Conservation (phyloP, 2,113 vertebrate genomes). For the Malurus melanocephalus region DNA sequence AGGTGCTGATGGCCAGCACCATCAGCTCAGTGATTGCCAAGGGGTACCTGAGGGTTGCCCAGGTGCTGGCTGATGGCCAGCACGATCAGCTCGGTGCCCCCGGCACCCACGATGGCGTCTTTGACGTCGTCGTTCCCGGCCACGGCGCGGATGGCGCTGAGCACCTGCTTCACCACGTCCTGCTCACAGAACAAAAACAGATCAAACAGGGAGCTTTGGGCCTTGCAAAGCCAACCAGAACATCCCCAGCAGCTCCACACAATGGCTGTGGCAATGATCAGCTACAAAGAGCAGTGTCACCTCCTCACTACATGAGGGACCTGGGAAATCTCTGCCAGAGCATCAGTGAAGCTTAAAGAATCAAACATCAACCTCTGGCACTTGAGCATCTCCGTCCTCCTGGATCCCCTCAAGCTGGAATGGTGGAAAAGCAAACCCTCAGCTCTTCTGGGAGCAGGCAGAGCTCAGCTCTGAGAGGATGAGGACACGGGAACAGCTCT, state of each 20-base stretch:
- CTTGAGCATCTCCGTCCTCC: neutral
- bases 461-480: neutral
- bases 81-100: slow-evolving; percentile 84
- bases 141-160: slow-evolving; percentile 82
- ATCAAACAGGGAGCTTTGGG: rapidly evolving
- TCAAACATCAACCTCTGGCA: neutral
- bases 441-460: neutral
- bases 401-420: neutral
- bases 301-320: neutral
- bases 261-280: rapidly evolving
- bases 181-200: neutral
- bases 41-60: slow-evolving; percentile 75
- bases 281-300: rapidly evolving
- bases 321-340: rapidly evolving
- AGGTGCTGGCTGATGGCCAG: slow-evolving; percentile 86
- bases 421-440: neutral
- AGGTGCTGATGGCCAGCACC: slow-evolving; percentile 41
- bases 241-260: rapidly evolving
- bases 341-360: neutral
- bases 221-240: neutral
- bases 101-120: slow-evolving; percentile 82
- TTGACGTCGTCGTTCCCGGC: slow-evolving; percentile 95
- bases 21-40: slow-evolving; percentile 72
- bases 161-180: slow-evolving; percentile 90
- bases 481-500: neutral